Evolutionary conservation across 2,888 invertebrate species (phyloP), one percentile per base, ranked within the genome.

Genomic region (Coelinius sp.): DNA sequence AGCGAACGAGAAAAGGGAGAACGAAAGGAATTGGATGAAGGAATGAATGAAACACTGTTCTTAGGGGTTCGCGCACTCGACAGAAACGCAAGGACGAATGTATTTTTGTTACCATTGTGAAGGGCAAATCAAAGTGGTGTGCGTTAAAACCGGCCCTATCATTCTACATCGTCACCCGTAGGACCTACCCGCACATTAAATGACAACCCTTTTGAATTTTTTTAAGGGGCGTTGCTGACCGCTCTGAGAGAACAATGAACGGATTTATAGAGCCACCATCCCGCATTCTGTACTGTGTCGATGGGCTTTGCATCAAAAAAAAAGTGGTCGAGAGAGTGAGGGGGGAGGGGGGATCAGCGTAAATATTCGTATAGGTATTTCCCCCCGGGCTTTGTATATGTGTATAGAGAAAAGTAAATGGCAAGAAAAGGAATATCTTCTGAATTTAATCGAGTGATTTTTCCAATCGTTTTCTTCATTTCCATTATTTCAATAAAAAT

Each of bases 191-290:
- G 46, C 69, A 63, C 68, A 24, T 73, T 73, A 77, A 77, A 78
- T 79, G 74, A 74, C 77, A 77, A 78, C 77, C 76, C 78, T 78
- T 77, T 76, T 1, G 71, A 73, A 53, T 70, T 53, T 56, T 56
- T 68, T 52, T 71, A 73, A 74, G 76, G 74, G 76, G 77, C 76
- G 76, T 76, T 73, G 56, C 78, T 75, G 77, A 77, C 77, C 78
- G 70, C 68, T 68, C 67, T 27, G 27, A 25, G 66, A 72, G 74
- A 76, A 78, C 76, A 77, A 78, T 75, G 73, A 63, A 20, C 71
- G 73, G 78, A 75, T 78, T 76, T 77, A 76, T 79, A 76, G 69
- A 31, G 14, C 73, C 73, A 69, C 49, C 70, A 73, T 63, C 75
- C 68, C 59, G 65, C 63, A 73, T 73, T 70, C 71, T 64, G 56